phyloP scores from a whole-genome alignment of 2,888 invertebrate species.

The Drosophila anceps region DNA sequence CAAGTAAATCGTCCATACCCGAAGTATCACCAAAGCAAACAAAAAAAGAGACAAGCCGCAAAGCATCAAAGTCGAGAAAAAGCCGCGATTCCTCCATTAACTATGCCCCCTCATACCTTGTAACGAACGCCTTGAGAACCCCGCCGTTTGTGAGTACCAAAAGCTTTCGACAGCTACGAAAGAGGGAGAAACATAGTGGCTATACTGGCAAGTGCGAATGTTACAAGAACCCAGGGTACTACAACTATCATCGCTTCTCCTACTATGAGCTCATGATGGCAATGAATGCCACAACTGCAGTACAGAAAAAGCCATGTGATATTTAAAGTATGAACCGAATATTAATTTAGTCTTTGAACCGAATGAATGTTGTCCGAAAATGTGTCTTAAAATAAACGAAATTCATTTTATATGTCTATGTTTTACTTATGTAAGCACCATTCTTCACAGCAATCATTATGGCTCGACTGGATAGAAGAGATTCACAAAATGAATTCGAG shows the following conservation, averaged over 20 bases:
- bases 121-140: not conserved
- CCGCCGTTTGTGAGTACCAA: not conserved
- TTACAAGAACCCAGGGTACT: constrained; percentile 32
- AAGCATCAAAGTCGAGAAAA: not conserved
- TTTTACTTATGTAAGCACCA: not conserved
- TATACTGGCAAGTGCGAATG: constrained; percentile 2
- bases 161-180: not conserved
- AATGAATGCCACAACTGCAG: constrained; percentile 15
- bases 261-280: constrained; percentile 25
- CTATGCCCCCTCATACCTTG: not conserved
- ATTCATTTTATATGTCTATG: not conserved
- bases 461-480: too few relatives aligned
- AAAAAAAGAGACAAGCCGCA: not conserved
- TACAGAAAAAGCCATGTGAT: not conserved
- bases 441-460: not conserved
- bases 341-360: not conserved
- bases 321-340: not conserved
- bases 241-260: constrained; percentile 44
- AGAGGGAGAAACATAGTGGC: not conserved
- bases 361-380: not conserved
- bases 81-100: not conserved
- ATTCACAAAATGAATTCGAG: too few relatives aligned
- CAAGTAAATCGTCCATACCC: not conserved
- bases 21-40: not conserved
- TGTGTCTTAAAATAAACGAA: not conserved